Conservation (phyloP, 2,888 invertebrate genomes). For the Leptopilina syphax region DNA sequence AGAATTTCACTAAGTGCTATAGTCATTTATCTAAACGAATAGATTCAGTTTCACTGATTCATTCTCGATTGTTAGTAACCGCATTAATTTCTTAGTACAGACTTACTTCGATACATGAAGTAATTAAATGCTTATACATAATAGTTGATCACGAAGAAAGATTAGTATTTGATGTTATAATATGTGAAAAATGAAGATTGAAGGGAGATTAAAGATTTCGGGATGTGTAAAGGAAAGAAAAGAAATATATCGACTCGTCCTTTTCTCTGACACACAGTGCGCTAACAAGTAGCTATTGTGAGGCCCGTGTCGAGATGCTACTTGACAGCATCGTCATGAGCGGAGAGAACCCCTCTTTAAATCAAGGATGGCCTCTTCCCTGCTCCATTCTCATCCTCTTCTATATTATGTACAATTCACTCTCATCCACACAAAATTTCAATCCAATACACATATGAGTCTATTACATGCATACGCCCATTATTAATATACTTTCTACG, state of each 20-base stretch:
- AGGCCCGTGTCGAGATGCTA: constrained; percentile 73
- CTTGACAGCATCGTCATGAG: constrained; percentile 66
- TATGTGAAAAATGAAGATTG: constrained; percentile 23
- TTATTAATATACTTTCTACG: constrained; percentile 57
- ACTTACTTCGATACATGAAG: too few relatives aligned
- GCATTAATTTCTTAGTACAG: too few relatives aligned
- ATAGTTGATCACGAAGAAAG: too few relatives aligned
- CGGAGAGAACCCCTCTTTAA: constrained; percentile 47
- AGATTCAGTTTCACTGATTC: too few relatives aligned
- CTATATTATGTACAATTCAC: constrained; percentile 6
- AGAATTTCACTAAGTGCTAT: too few relatives aligned
- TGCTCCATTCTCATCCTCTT: constrained; percentile 19
- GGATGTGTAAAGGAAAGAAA: not conserved
- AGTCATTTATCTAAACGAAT: too few relatives aligned
- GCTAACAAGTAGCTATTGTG: constrained; percentile 73
- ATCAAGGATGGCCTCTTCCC: constrained; percentile 42
- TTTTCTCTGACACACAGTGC: constrained; percentile 63
- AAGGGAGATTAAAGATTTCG: not conserved
- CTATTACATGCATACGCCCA: constrained; percentile 27
- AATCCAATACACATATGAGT: constrained; percentile 7
- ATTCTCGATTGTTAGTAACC: too few relatives aligned
- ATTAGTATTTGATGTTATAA: too few relatives aligned
- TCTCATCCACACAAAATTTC: constrained; percentile 29
- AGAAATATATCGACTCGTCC: constrained; percentile 43
- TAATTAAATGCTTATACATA: too few relatives aligned